These are phyloP conservation scores for Cyrtodaria siliqua DNA, from an alignment of 2,888 invertebrate genomes.

Conservation along the genomic window DNA sequence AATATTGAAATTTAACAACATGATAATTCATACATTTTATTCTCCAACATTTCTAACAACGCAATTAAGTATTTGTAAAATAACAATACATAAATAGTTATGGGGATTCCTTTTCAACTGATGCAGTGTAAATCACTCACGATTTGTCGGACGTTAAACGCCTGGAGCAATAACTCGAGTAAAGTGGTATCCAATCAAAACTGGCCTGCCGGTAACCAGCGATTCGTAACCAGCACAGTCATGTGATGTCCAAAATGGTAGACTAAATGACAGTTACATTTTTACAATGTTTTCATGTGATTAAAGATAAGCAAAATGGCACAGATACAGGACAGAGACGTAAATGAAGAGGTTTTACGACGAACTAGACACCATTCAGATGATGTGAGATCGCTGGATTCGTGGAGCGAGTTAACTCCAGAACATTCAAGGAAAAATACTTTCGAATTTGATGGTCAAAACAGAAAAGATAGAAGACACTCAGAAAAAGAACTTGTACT, in stretches of 20 bases:
- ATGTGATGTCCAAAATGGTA: slow-evolving; percentile 63
- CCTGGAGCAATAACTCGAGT: too few relatives aligned
- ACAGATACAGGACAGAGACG: background rate
- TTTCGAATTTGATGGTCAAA: slow-evolving; percentile 6
- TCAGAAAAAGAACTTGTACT: slow-evolving; percentile 35
- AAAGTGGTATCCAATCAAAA: too few relatives aligned
- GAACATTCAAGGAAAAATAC: slow-evolving; percentile 7
- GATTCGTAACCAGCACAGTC: slow-evolving; percentile 9
- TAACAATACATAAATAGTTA: too few relatives aligned
- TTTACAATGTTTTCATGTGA: too few relatives aligned
- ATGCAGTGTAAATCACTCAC: too few relatives aligned
- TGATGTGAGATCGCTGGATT: slow-evolving; percentile 73
- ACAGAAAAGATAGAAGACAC: background rate
- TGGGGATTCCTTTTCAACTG: too few relatives aligned
- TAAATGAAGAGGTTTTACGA: background rate
- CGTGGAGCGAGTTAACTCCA: slow-evolving; percentile 70
- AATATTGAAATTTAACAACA: too few relatives aligned
- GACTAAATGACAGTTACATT: background rate
- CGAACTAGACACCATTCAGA: slow-evolving; percentile 53
- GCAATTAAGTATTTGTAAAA: too few relatives aligned
- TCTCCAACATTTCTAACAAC: too few relatives aligned
- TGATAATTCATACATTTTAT: too few relatives aligned
- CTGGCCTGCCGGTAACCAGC: too few relatives aligned
- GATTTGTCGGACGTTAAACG: too few relatives aligned
- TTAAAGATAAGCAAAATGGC: slow-evolving; percentile 5